phyloP scores from a whole-genome alignment of 2,888 invertebrate genomes.

The Morpho helenor region DNA sequence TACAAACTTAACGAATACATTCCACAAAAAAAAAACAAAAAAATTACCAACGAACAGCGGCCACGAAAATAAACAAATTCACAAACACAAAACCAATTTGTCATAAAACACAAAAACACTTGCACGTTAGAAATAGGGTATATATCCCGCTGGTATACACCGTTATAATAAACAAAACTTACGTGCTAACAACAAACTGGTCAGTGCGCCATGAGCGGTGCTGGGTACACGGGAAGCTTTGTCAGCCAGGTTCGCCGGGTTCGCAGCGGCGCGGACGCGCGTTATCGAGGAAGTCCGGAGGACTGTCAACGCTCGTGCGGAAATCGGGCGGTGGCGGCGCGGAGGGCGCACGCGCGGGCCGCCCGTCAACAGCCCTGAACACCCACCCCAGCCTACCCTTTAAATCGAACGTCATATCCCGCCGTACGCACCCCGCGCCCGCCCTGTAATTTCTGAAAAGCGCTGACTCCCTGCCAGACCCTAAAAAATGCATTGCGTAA shows the following conservation, averaged over 20 bases:
- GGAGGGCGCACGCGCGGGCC: slow-evolving; percentile 72
- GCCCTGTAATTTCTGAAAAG: slow-evolving; percentile 72
- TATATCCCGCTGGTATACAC: slow-evolving; percentile 5
- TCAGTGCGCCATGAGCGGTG: slow-evolving; percentile 57
- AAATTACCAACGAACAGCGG: slow-evolving; percentile 1
- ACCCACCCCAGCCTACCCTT: slow-evolving; percentile 61
- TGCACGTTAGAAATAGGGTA: neutral
- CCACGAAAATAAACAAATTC: slow-evolving; percentile 19
- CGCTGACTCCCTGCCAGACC: slow-evolving; percentile 71
- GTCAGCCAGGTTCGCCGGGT: slow-evolving; percentile 38
- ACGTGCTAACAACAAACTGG: slow-evolving; percentile 45
- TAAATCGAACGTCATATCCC: slow-evolving; percentile 79
- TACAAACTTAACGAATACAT: neutral
- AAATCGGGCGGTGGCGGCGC: slow-evolving; percentile 75
- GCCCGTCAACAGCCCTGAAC: slow-evolving; percentile 79
- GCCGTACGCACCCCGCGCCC: slow-evolving; percentile 56
- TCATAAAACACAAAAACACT: slow-evolving; percentile 10
- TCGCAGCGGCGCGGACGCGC: slow-evolving; percentile 68
- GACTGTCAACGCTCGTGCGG: slow-evolving; percentile 82
- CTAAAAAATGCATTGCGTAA: slow-evolving; percentile 80
- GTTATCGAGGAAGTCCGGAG: slow-evolving; percentile 75
- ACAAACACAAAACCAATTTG: slow-evolving; percentile 16
- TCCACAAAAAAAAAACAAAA: neutral
- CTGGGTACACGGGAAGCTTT: slow-evolving; percentile 34
- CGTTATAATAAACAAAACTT: slow-evolving; percentile 39